These are phyloP conservation scores for Pseudomyrmex dendroicus DNA, from an alignment of 1,140 invertebrate genomes.

Conservation along the genomic window DNA sequence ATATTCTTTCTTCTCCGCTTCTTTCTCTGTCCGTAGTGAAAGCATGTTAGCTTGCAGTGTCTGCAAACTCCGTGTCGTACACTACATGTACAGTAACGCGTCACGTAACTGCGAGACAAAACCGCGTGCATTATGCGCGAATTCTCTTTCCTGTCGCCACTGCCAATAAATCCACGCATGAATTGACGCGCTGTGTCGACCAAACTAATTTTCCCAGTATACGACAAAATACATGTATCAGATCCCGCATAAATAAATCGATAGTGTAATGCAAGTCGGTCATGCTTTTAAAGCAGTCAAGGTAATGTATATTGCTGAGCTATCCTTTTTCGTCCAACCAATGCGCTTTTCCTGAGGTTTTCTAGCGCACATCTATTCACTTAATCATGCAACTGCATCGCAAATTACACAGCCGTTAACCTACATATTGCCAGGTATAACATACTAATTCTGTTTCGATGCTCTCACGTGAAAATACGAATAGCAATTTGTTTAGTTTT, in stretches of 20 bases:
- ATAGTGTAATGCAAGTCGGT: constrained; percentile 51
- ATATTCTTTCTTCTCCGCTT: constrained; percentile 64
- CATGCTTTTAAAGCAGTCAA: constrained; percentile 57
- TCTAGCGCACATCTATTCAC: constrained; percentile 48
- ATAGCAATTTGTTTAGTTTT: constrained; percentile 18
- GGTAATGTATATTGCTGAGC: constrained; percentile 33
- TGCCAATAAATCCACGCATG: constrained; percentile 32
- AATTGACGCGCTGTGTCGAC: background rate
- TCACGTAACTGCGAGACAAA: constrained; percentile 24
- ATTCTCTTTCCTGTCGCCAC: background rate
- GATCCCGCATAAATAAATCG: constrained; percentile 36
- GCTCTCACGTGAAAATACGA: constrained; percentile 35
- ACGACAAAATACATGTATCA: background rate
- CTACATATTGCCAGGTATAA: constrained; percentile 55
- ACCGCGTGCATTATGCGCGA: background rate
- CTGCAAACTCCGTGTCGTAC: constrained; percentile 6
- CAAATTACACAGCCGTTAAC: constrained; percentile 58
- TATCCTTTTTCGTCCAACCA: constrained; percentile 25
- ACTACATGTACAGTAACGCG: constrained; percentile 23
- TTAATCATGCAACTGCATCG: constrained; percentile 54
- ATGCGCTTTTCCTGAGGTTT: background rate
- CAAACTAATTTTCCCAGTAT: constrained; percentile 16
- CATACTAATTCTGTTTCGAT: constrained; percentile 47
- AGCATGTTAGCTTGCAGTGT: constrained; percentile 46
- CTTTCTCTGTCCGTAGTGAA: background rate